Evolutionary conservation across 2,888 invertebrate genomes (phyloP), one percentile per base, ranked within the genome.

Genomic region (Lasioglossum calceatum): DNA sequence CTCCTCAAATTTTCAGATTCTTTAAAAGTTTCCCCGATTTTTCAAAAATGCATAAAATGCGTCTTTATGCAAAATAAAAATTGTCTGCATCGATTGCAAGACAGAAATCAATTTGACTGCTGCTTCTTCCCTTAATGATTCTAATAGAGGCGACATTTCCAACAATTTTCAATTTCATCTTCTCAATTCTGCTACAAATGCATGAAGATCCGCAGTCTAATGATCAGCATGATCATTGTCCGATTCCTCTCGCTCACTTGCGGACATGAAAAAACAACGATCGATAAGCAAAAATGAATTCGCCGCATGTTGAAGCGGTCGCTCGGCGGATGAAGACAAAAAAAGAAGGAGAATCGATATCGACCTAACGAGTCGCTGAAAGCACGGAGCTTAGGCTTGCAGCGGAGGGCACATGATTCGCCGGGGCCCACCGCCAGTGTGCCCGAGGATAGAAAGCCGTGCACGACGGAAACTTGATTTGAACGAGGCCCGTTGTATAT

Each of bases 401-500:
- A 64, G 74, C 23, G 54, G 73, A 76, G 86, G 86, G 61, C 71
- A 67, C 81, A 61, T 61, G 77, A 80, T 86, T 75, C 79, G 82
- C 77, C 71, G 89, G 76, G 70, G 70, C 42, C 71, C 75, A 80
- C 75, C 74, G 64, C 32, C 79, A 77, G 71, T 61, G 71, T 79
- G 91, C 90, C 87, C 61, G 81, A 79, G 87, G 87, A 86, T 90
- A 91, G 85, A 91, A 91, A 91, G 86, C 85, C 81, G 81, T 74
- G 83, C 85, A 87, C 79, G 88, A 88, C 85, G 87, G 87, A 88
- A 90, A 90, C 89, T 87, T 82, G 90, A 90, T 90, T 91, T 87
- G 90, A 91, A 87, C 88, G 89, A 82, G 87, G 77, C 83, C 86
- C 89, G 89, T 89, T 90, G 85, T 91, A 90, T 89, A 87, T 89